Evolutionary conservation across 2,797 vertebrate species (phyloP).

Genomic region (Parauchenoglanis ngamensis): DNA sequence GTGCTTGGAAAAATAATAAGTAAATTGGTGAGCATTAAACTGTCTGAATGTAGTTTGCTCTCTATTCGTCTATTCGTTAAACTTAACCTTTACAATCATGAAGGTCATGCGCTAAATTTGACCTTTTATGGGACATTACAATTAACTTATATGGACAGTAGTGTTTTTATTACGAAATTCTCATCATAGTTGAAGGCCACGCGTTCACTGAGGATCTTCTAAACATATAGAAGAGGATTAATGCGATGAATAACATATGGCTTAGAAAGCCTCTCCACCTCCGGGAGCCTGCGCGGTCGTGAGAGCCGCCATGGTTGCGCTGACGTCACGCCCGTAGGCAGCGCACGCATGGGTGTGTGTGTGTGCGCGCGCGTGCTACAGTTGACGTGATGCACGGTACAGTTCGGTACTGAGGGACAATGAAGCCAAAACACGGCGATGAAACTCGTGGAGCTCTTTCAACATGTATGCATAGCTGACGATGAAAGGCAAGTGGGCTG

Average conservation of each 20-base stretch:
- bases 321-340: slow-evolving; percentile 66
- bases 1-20: background rate
- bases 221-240: background rate
- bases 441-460: background rate
- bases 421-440: background rate
- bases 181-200: background rate
- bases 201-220: background rate
- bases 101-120: background rate
- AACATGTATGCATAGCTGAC: too few relatives aligned
- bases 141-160: background rate
- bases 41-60: background rate
- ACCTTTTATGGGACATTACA: background rate
- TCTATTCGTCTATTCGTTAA: background rate
- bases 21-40: background rate
- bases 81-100: background rate
- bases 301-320: slow-evolving; percentile 65
- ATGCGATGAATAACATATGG: background rate
- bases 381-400: slow-evolving; percentile 17
- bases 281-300: background rate
- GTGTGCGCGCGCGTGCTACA: slow-evolving; percentile 1
- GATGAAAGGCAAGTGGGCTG: background rate
- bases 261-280: slow-evolving; percentile 46
- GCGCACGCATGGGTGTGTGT: slow-evolving; percentile 63
- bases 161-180: background rate
- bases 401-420: background rate